Evolutionary conservation across 2,113 vertebrate genomes (phyloP), one percentile per base, ranked within the genome.

Genomic region (Sinocyclocheilus rhinocerous): DNA sequence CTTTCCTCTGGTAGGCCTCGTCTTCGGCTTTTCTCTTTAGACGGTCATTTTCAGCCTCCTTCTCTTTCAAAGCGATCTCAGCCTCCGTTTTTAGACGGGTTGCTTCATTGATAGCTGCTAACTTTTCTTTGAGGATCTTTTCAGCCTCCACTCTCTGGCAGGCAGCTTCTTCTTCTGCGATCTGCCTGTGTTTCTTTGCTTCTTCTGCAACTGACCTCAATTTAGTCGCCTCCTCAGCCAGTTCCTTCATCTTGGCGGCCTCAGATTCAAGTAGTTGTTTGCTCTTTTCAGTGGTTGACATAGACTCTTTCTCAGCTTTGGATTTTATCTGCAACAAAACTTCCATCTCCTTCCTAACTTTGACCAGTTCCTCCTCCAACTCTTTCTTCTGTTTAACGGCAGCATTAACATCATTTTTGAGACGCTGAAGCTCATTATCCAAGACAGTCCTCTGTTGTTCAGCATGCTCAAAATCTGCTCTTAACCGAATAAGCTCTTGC

Each of bases 21-120:
- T 99, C 98, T 82, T 99, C 98, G 0, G 98, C 97, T 92, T 97
- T 91, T 50, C 98, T 95, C 89, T 97, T 95, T 29, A 99, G 94
- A 1, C 96, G 94, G 88, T 99, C 98, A 0, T 99, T 99, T 91
- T 99, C 98, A 0, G 97, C 97, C 88, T 99, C 97, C 89, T 98
- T 98, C 85, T 99, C 98, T 87, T 99, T 98, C 77, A 99, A 95
- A 0, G 96, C 94, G 0, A 99, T 97, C 85, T 99, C 98, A 0
- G 97, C 97, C 83, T 99, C 97, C 0, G 98, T 96, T 91, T 97
- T 98, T 24, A 98, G 93, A 72, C 94, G 94, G 0, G 97, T 97
- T 0, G 97, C 97, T 55, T 99, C 98, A 0, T 96, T 95, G 88
- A 99, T 97, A 91, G 97, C 96, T 0, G 96, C 90, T 88, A 99